Percentiles rank a stretch among this genome's conserved stretches.
Evolutionary conservation across 2,797 vertebrate genomes (phyloP).

Genomic region (Anguilla obscura): DNA sequence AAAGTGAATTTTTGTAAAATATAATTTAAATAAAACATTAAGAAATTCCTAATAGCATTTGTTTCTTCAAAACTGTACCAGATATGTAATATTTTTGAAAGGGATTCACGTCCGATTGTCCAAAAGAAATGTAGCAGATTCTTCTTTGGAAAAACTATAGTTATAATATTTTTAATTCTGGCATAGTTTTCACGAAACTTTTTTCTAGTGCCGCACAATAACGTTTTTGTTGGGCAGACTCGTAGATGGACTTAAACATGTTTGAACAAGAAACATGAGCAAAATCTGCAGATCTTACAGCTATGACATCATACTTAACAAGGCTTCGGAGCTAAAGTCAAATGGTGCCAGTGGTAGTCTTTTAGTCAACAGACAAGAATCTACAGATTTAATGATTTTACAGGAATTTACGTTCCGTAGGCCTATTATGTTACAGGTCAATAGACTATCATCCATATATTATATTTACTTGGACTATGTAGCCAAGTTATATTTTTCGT

Average conservation of each 20-base stretch:
- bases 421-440: not conserved
- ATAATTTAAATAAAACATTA: not conserved
- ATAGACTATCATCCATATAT: not conserved
- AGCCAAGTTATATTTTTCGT: not conserved
- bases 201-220: not conserved
- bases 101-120: not conserved
- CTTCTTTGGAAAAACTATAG: not conserved
- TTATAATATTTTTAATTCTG: not conserved
- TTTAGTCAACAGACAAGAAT: not conserved
- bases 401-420: not conserved
- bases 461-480: not conserved
- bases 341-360: not conserved
- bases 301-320: not conserved
- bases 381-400: not conserved
- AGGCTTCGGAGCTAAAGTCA: not conserved
- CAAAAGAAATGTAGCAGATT: not conserved
- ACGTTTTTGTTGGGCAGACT: not conserved
- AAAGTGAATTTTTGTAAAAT: not conserved
- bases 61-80: not conserved
- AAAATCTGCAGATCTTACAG: not conserved
- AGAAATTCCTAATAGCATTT: not conserved
- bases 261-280: slow-evolving; percentile 8
- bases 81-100: not conserved
- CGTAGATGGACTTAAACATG: not conserved
- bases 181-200: not conserved